phyloP scores from a whole-genome alignment of 2,888 invertebrate genomes.

The Morpho achilles region DNA sequence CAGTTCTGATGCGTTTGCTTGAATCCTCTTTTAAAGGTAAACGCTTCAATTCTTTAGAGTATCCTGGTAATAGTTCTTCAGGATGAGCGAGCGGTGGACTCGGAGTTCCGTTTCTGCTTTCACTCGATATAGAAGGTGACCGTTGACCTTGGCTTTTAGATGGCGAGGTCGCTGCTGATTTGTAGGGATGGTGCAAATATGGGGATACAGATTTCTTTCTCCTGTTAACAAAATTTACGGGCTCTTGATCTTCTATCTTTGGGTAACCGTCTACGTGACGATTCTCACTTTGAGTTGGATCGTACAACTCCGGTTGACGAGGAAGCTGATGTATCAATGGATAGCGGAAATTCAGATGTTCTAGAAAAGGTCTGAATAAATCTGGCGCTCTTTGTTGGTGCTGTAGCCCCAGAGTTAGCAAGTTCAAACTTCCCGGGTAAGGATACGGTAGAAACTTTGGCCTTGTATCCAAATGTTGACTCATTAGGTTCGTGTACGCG shows the following conservation, averaged over 20 bases:
- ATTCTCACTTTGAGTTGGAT: constrained; percentile 42
- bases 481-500: constrained; percentile 58
- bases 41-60: constrained; percentile 65
- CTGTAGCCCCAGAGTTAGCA: constrained; percentile 82
- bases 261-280: constrained; percentile 49
- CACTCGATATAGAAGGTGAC: constrained; percentile 63
- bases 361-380: constrained; percentile 68
- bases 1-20: constrained; percentile 93
- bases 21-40: constrained; percentile 80
- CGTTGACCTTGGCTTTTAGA: constrained; percentile 64
- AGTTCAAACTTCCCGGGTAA: constrained; percentile 81
- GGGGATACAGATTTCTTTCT: constrained; percentile 68
- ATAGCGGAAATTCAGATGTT: constrained; percentile 65
- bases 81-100: constrained; percentile 72
- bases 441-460: constrained; percentile 80
- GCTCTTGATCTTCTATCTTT: constrained; percentile 60
- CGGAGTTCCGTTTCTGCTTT: constrained; percentile 78
- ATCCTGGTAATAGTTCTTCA: constrained; percentile 67
- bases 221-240: constrained; percentile 51
- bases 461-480: constrained; percentile 52
- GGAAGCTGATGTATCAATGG: constrained; percentile 65
- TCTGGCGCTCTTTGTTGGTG: constrained; percentile 76
- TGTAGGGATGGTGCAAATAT: constrained; percentile 65
- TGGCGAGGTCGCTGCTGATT: constrained; percentile 54
- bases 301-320: constrained; percentile 54